Percentiles rank a stretch among this genome's conserved stretches.
These are phyloP conservation scores for Alfaro cultratus DNA, from an alignment of 2,797 vertebrate species.

Conservation along the genomic window DNA sequence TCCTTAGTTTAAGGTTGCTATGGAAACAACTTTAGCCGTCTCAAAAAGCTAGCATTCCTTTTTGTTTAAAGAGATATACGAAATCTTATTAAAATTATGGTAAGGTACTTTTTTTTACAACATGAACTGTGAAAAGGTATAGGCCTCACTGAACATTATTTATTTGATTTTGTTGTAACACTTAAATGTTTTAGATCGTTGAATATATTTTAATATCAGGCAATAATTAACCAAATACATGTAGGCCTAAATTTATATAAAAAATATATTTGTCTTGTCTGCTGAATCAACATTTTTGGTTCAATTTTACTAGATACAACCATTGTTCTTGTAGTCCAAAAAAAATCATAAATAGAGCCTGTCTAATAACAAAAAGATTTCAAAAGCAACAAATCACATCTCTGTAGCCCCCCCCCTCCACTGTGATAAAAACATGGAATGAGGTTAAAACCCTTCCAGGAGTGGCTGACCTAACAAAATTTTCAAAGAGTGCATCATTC, in stretches of 20 bases:
- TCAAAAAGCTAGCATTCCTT: neutral
- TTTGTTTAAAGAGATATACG: neutral
- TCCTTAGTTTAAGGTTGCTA: conserved; percentile 40
- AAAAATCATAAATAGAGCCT: neutral
- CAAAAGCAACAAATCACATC: neutral
- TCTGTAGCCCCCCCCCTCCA: no score
- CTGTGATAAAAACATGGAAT: neutral
- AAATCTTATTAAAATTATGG: neutral
- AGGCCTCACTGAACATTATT: no score
- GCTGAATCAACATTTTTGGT: neutral
- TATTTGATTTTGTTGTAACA: no score
- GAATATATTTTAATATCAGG: no score
- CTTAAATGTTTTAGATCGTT: no score
- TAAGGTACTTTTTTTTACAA: no score
- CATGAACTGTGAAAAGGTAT: no score
- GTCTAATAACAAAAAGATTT: neutral
- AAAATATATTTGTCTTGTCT: neutral
- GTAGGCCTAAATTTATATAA: no score
- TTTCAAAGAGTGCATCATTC: neutral
- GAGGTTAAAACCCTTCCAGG: neutral
- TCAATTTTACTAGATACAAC: neutral
- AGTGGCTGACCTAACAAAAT: neutral
- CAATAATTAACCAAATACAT: no score
- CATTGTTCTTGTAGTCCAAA: neutral
- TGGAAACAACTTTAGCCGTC: conserved; percentile 48